Base-by-base conservation (phyloP, 2,797 vertebrate species). In the Triplophysa bombifrons region DNA sequence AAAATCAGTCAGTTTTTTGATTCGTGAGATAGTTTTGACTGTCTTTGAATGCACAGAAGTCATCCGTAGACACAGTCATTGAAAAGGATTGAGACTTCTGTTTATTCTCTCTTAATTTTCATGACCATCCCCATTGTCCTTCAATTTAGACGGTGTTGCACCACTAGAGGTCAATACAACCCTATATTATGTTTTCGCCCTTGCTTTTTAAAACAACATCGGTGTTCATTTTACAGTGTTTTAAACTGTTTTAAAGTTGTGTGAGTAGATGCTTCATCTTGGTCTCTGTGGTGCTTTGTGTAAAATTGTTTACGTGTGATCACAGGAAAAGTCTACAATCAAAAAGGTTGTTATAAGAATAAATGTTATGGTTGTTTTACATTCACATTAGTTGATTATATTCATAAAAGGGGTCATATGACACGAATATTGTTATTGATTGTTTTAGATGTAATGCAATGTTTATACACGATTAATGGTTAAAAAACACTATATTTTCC, bases 1-100 rank as follows among this genome's bases (percentile, higher is more conserved):
- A 92, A 90, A 81, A 75, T 7, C 82, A 88, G 93, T 91, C 89
- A 88, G 90, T 86, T 91, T 91, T 91, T 87, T 85, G 63, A 60
- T 88, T 80, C 82, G 84, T 75, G 79, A 83, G 89, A 88, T 46
- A 48, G 46, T 65, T 60, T 25, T 65, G 30, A 65, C 80, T 77
- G 56, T 30, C 30, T 30, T 30, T 67, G 80, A 81, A 82, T 84
- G 73, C 44, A 55, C 46, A 84, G 77, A 85, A 82, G 72, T 80
- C 73, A 44, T 63, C 34, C 34, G 55, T 60, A 70, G 41, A 51
- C 22, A 30, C 46, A 53, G 16, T 80, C 72, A 61, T 55, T 68
- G 30, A 60, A 30, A 56, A 68, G 25, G 20, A 20, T 20, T 1
- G 9, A 13, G 9, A 69, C 11, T 50, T 65, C 1, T 11, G 9